Evolutionary conservation across 2,113 vertebrate genomes (phyloP).

Genomic region (Aspiorhynchus laticeps): DNA sequence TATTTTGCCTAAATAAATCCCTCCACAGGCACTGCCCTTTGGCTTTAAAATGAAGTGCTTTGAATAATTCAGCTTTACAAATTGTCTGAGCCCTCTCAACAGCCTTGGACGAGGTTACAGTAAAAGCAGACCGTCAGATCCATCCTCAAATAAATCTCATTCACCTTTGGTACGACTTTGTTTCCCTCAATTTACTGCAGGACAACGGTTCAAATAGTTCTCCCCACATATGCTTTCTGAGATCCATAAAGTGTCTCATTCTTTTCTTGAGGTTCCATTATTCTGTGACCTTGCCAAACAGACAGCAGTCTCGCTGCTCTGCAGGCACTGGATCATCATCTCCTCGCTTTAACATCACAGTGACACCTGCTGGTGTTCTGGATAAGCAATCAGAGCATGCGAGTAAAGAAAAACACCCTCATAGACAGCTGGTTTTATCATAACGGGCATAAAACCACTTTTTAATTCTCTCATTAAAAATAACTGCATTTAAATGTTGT

Average conservation of each 20-base stretch:
- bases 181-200: neutral
- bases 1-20: neutral
- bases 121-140: neutral
- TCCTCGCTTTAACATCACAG: constrained; percentile 61
- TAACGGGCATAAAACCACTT: neutral
- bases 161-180: neutral
- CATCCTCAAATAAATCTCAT: constrained; percentile 2
- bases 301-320: neutral
- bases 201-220: constrained; percentile 23
- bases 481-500: neutral
- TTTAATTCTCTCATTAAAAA: neutral
- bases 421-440: neutral
- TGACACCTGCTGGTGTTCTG: constrained; percentile 69
- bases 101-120: neutral
- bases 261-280: constrained; percentile 30
- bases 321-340: neutral
- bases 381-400: neutral
- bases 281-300: constrained; percentile 52
- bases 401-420: neutral
- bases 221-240: constrained; percentile 6
- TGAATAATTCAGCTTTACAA: constrained; percentile 34
- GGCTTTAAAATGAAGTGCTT: neutral
- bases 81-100: constrained; percentile 2
- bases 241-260: neutral
- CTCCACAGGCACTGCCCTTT: neutral